A percentile compares a stretch with the other conserved stretches of the same genome.
Evolutionary conservation across 2,888 invertebrate species (phyloP).

Genomic region (Agrotis segetum): DNA sequence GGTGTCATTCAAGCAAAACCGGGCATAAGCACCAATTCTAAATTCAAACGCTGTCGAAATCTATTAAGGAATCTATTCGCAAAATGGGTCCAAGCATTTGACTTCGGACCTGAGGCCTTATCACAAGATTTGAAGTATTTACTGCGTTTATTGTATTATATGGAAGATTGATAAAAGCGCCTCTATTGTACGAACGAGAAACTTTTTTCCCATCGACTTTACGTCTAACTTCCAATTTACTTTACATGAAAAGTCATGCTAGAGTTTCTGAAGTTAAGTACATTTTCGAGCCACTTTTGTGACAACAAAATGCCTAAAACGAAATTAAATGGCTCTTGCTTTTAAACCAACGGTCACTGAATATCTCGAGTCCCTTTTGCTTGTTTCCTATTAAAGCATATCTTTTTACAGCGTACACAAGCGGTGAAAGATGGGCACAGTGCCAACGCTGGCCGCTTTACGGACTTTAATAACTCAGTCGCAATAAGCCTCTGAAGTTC

Average conservation of each 20-base stretch:
- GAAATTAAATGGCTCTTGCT: slow-evolving; percentile 30
- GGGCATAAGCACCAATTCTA: neutral
- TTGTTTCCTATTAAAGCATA: slow-evolving; percentile 44
- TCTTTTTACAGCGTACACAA: slow-evolving; percentile 49
- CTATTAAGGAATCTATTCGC: neutral
- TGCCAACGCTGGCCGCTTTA: slow-evolving; percentile 54
- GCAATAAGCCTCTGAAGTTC: slow-evolving; percentile 50
- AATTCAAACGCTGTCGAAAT: neutral
- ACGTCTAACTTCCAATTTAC: too few species aligned
- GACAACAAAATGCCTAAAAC: neutral
- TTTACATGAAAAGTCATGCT: too few species aligned
- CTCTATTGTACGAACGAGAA: too few species aligned
- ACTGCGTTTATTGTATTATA: too few species aligned
- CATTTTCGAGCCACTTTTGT: neutral
- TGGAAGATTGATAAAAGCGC: too few species aligned
- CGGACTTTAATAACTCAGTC: slow-evolving; percentile 58
- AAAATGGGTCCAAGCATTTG: slow-evolving; percentile 1
- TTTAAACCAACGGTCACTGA: slow-evolving; percentile 32
- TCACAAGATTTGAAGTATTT: too few species aligned
- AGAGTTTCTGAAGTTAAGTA: neutral
- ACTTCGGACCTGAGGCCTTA: too few species aligned
- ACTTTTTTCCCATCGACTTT: too few species aligned
- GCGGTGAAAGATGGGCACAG: slow-evolving; percentile 50
- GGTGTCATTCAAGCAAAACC: too few species aligned
- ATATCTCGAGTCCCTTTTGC: slow-evolving; percentile 37